A percentile compares a stretch with the other conserved stretches of the same genome.
Conservation (phyloP, 2,797 vertebrate genomes). For the Hoplostethus atlanticus region DNA sequence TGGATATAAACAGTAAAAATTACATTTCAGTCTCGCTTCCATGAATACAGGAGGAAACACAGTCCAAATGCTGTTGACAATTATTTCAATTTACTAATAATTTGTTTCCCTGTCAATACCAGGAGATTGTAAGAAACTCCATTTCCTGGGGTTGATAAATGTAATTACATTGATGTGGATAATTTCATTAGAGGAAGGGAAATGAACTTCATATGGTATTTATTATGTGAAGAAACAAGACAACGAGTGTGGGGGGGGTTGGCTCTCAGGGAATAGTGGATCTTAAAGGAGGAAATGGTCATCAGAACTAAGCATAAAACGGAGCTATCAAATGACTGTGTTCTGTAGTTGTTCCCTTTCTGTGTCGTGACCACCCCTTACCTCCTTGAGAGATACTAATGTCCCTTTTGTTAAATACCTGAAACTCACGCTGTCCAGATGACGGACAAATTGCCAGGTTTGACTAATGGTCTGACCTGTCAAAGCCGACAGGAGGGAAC, state of each 20-base stretch:
- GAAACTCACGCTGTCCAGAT: slow-evolving; percentile 40
- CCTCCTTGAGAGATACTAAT: slow-evolving; percentile 54
- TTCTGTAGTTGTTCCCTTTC: slow-evolving; percentile 3
- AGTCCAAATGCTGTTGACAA: slow-evolving; percentile 64
- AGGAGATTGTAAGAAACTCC: slow-evolving; percentile 65
- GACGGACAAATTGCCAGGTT: slow-evolving; percentile 59
- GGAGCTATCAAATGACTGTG: slow-evolving; percentile 4
- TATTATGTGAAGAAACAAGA: slow-evolving; percentile 44
- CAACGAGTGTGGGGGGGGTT: not conserved
- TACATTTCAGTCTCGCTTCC: slow-evolving; percentile 65
- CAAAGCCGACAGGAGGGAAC: slow-evolving; percentile 45
- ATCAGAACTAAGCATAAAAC: slow-evolving; percentile 11
- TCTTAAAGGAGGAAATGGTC: slow-evolving; percentile 13
- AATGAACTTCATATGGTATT: slow-evolving; percentile 66
- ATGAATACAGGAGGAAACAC: slow-evolving; percentile 62
- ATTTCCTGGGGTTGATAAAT: slow-evolving; percentile 72
- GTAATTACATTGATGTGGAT: slow-evolving; percentile 72
- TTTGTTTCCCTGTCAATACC: slow-evolving; percentile 67
- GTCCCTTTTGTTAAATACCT: slow-evolving; percentile 43
- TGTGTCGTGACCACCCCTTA: slow-evolving; percentile 23
- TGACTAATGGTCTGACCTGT: slow-evolving; percentile 67
- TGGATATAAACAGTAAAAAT: slow-evolving; percentile 74
- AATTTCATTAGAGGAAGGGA: slow-evolving; percentile 72
- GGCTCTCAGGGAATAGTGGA: not conserved
- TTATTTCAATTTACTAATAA: slow-evolving; percentile 63